Conservation (phyloP, 2,113 vertebrate species). For the Ranitomeya imitator region DNA sequence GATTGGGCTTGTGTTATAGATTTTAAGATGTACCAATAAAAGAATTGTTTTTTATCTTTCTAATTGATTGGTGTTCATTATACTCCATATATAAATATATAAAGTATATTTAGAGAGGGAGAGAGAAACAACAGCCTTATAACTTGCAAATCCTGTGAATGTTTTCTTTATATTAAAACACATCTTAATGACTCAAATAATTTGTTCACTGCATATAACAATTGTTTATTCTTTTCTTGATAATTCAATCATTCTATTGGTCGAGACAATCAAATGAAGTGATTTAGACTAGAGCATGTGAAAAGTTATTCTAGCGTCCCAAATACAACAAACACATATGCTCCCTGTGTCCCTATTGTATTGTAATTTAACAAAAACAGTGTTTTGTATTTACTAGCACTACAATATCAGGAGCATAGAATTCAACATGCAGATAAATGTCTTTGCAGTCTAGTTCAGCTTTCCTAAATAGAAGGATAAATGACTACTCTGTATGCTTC, state of each 20-base stretch:
- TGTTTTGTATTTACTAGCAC: not conserved
- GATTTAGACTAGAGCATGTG: not conserved
- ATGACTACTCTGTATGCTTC: conserved; percentile 1
- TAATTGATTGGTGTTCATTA: too few species aligned
- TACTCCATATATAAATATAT: too few species aligned
- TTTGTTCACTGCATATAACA: not conserved
- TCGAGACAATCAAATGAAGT: not conserved
- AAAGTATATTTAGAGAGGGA: too few species aligned
- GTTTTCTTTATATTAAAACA: not conserved
- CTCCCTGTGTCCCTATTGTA: conserved; percentile 1
- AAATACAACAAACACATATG: not conserved
- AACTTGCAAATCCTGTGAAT: not conserved
- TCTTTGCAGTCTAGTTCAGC: not conserved
- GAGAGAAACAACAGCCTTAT: not conserved
- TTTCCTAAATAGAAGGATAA: conserved; percentile 25
- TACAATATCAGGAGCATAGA: conserved; percentile 5
- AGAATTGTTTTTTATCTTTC: too few species aligned
- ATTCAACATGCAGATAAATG: not conserved
- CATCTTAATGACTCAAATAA: not conserved
- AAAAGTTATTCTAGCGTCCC: conserved; percentile 16
- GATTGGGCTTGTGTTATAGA: too few species aligned
- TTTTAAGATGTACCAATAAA: too few species aligned
- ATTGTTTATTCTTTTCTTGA: conserved; percentile 1
- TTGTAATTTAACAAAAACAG: conserved; percentile 5
- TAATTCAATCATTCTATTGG: conserved; percentile 4